These are phyloP conservation scores for Acanthacorydalis orientalis DNA, from an alignment of 2,888 invertebrate genomes.

Conservation along the genomic window DNA sequence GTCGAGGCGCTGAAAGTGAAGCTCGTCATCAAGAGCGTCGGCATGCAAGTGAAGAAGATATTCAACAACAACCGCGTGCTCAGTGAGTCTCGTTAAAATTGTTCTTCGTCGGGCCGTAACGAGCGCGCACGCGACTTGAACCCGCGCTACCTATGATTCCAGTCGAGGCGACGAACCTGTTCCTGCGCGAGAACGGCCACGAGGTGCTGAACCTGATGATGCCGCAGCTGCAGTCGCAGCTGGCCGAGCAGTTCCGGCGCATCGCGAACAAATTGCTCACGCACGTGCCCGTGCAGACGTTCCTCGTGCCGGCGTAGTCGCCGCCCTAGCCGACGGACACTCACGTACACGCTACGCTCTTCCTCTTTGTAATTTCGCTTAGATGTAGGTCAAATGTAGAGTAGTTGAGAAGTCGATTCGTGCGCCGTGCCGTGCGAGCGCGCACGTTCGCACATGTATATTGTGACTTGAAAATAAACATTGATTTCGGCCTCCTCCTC, in stretches of 20 bases:
- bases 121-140: neutral
- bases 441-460: no score
- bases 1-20: constrained; percentile 43
- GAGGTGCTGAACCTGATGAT: constrained; percentile 53
- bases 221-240: constrained; percentile 45
- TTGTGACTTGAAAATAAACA: no score
- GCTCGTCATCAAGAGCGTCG: constrained; percentile 39
- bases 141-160: constrained; percentile 14
- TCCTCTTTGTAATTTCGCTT: no score
- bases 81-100: constrained; percentile 32
- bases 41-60: constrained; percentile 46
- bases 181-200: constrained; percentile 49
- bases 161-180: constrained; percentile 57
- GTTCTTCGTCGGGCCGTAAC: no score
- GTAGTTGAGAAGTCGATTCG: no score
- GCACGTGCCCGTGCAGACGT: constrained; percentile 42
- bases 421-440: no score
- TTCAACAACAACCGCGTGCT: constrained; percentile 52
- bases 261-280: constrained; percentile 48
- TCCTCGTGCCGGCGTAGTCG: constrained; percentile 27
- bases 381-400: no score
- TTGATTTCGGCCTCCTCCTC: no score
- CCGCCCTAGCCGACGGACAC: no score
- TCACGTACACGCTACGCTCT: no score
- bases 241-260: constrained; percentile 41